Base-by-base conservation (phyloP, 2,888 invertebrate species). In the Eupithecia pulchellata region DNA sequence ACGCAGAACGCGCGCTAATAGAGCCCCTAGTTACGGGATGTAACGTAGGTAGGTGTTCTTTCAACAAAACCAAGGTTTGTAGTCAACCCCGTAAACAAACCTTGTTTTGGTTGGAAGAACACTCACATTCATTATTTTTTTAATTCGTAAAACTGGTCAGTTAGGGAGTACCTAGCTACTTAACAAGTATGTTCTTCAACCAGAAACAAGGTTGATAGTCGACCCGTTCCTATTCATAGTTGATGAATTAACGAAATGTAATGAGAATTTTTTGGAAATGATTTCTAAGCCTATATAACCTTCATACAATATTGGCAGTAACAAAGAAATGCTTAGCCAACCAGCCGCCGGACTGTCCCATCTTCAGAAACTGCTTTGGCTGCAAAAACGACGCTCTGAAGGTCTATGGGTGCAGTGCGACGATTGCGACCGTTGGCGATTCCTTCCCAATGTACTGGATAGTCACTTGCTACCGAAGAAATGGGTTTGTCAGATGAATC, bases 401-500 rank as follows among this genome's bases (percentile, higher is more conserved):
- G 95, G 95, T 0, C 81, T 95, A 29, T 96, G 96, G 95, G 96
- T 94, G 8, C 94, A 95, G 74, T 96, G 96, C 80, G 94, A 95
- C 72, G 84, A 83, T 2, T 96, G 96, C 80, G 81, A 91, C 75
- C 95, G 95, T 76, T 96, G 95, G 95, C 91, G 96, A n/a, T 95
- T 93, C 78, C 81, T 95, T 4, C 85, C 93, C 0, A 79, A 94
- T 27, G 87, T 95, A 0, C 86, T 95, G 9, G 96, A 97, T 79
- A 95, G 95, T 2, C 79, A 94, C 20, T 92, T 95, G 39, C 85
- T 97, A 29, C 96, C 96, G 0, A 86, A 92, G 2, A 87, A 91
- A 67, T 97, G 96, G 96, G 95, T 91, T 75, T 97, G 96, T 81
- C 78, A 81, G 52, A 95, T 96, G 95, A 96, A 96, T 82, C 83